Evolutionary conservation across 2,888 invertebrate genomes (phyloP), one percentile per base, ranked within the genome.

Genomic region (Coelinius sp.): DNA sequence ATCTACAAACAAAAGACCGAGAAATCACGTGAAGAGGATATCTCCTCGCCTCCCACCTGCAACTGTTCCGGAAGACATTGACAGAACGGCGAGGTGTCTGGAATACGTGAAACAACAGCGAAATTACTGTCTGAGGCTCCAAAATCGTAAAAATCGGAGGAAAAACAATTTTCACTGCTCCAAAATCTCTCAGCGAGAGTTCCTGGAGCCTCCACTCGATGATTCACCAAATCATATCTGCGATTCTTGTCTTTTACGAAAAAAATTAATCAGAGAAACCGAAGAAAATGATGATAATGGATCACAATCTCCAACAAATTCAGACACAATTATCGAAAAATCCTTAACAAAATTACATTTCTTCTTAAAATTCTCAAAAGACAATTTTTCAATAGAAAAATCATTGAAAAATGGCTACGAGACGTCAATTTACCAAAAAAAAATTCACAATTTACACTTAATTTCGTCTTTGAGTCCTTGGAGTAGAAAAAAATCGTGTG

Each of bases 311-410:
- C 14, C 14, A 14, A n/a, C 56, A n/a, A 25, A 56, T 10, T 56
- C 56, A 5, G 27, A 27, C 12, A 17, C 5, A 56, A 27, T 27
- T 22, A 12, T 24, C 56, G 1, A n/a, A 7, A 56, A 14, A 56
- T 56, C 27, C 12, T n/a, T 25, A 2, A 20, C 25, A 27, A 27
- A 56, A n/a, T 56, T 56, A 25, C 56, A 56, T 12, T 56, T 27
- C 4, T 6, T 10, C 7, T 12, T 25, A 27, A 56, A 56, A 27
- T 56, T 56, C 10, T 25, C 27, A 1, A 56, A 27, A 20, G 56
- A 56, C 14, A 14, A 56, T 64, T 74, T 12, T 59, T 73, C 27
- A 31, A 68, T 65, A 46, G 25, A 1, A 38, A 52, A 63, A 59
- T 65, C 10, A 14, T 41, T 44, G 8, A 8, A 5, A 5, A 17